phyloP scores from a whole-genome alignment of 1,140 invertebrate genomes.

The Diploscapter pachys region DNA sequence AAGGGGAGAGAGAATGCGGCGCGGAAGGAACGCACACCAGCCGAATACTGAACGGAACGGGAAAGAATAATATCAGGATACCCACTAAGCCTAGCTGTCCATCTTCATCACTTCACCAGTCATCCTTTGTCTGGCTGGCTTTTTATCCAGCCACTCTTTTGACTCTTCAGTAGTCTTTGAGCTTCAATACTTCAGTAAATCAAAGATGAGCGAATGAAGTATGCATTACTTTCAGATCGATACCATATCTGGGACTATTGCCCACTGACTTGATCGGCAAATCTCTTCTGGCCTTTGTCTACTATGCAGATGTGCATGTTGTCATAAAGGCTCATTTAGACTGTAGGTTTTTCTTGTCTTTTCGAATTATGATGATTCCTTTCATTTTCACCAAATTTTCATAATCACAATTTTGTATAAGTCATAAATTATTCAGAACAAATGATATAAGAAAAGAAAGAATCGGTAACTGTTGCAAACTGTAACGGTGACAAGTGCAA shows the following conservation, averaged over 20 bases:
- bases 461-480: neutral
- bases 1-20: no score
- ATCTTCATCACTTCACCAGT: no score
- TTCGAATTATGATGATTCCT: neutral
- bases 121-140: no score
- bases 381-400: neutral
- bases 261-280: slow-evolving; percentile 54
- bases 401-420: neutral
- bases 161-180: no score
- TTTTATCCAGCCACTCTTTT: no score
- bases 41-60: no score
- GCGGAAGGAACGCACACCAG: no score
- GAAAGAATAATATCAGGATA: no score
- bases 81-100: no score
- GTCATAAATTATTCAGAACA: slow-evolving; percentile 12
- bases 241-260: slow-evolving; percentile 56
- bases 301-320: slow-evolving; percentile 47
- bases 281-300: slow-evolving; percentile 52
- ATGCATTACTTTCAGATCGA: slow-evolving; percentile 38
- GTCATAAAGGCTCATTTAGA: slow-evolving; percentile 50
- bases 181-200: no score
- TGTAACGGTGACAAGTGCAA: no score
- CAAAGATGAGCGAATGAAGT: no score
- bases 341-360: slow-evolving; percentile 37
- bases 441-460: neutral